Conservation (phyloP, 2,888 invertebrate genomes). For the Caenorhabditis virilis region DNA sequence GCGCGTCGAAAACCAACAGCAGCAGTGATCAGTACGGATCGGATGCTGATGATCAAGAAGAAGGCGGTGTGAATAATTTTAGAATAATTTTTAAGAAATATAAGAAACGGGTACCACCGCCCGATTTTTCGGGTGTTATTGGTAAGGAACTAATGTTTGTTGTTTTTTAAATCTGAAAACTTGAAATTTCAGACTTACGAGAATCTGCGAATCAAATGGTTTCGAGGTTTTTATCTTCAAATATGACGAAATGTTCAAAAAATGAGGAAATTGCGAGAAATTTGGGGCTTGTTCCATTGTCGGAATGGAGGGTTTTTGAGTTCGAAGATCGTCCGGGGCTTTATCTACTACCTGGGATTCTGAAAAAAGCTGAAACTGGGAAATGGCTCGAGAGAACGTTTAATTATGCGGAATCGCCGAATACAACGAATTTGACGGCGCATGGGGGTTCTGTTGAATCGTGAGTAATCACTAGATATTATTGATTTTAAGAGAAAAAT, state of each 20-base stretch:
- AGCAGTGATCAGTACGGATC: slow-evolving; percentile 14
- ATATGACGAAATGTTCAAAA: neutral
- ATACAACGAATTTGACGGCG: slow-evolving; percentile 70
- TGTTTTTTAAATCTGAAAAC: neutral
- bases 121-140: slow-evolving; percentile 76
- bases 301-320: slow-evolving; percentile 51
- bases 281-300: slow-evolving; percentile 28
- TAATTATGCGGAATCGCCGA: slow-evolving; percentile 69
- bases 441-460: no score
- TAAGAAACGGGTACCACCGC: slow-evolving; percentile 77
- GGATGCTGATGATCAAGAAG: slow-evolving; percentile 2
- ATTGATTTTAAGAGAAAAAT: no score
- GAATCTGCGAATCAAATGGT: neutral
- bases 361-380: slow-evolving; percentile 61
- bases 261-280: neutral
- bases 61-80: slow-evolving; percentile 71
- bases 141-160: slow-evolving; percentile 70
- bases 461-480: no score
- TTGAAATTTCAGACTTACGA: slow-evolving; percentile 3
- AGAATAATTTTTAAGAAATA: slow-evolving; percentile 81
- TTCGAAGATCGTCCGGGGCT: slow-evolving; percentile 51
- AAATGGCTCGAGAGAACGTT: slow-evolving; percentile 70
- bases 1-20: slow-evolving; percentile 5
- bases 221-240: neutral
- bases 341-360: slow-evolving; percentile 50